Evolutionary conservation across 2,113 vertebrate genomes (phyloP), one percentile per base, ranked within the genome.

Genomic region (Ptilonorhynchus violaceus): DNA sequence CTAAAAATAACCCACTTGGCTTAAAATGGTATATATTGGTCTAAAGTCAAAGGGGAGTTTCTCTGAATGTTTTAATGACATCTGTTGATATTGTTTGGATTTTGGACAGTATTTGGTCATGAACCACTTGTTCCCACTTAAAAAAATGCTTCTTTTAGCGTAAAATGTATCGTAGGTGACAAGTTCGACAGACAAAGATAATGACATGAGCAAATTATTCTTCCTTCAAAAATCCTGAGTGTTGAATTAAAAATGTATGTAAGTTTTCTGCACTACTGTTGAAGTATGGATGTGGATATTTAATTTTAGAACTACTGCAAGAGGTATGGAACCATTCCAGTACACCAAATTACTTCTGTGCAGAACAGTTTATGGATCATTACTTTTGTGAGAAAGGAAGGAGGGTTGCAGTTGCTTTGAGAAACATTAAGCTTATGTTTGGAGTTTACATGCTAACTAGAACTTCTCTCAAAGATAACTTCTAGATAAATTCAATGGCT

Each of bases 1-100:
- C 88, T 92, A 94, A 90, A 97, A 91, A 88, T 91, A 96, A 70
- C 28, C 4, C 12, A 18, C 62, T 86, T 86, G 63, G 75, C 75
- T 92, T 68, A 75, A 91, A 92, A 85, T 39, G 77, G 42, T 88
- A 16, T 87, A 24, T 82, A 58, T 66, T 73, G 35, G 81, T 93
- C 79, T 70, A 21, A 90, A 91, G 39, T 91, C 88, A 93, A 81
- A 90, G 20, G 8, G 47, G 59, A 75, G 19, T 67, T 95, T 93
- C 39, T 93, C 15, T 78, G 42, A 77, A 68, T 44, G 9, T 90
- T 90, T 92, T 60, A 74, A 64, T 52, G 35, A 72, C 42, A 77
- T 77, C 41, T 81, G 42, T 81, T 93, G 44, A 84, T 72, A 72
- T 79, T 91, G 52, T 89, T 93, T 76, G 53, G 66, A 64, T 79